Evolutionary conservation across 2,888 invertebrate genomes (phyloP).

Genomic region (Rotaria sp.): DNA sequence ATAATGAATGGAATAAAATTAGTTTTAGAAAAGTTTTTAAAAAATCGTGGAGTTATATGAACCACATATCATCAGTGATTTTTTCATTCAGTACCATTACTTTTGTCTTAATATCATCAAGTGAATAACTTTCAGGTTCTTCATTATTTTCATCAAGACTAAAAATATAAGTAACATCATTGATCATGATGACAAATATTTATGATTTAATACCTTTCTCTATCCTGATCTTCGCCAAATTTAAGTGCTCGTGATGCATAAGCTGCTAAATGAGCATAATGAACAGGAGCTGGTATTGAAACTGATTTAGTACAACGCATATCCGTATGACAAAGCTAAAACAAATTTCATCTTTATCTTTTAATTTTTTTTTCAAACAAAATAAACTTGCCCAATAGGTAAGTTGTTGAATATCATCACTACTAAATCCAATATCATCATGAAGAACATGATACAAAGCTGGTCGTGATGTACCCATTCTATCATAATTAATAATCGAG

Average conservation of each 20-base stretch:
- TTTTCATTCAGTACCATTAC: neutral
- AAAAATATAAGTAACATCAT: neutral
- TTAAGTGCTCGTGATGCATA: neutral
- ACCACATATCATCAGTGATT: neutral
- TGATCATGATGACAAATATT: neutral
- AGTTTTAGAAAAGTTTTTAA: no score
- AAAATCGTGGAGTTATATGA: no score
- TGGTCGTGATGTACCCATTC: slow-evolving; percentile 1
- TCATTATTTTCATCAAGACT: neutral
- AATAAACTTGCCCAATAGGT: slow-evolving; percentile 9
- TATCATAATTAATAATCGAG: neutral
- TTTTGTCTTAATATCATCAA: neutral
- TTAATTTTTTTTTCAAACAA: neutral
- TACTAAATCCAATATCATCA: neutral
- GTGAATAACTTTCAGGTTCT: neutral
- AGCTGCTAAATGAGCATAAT: slow-evolving; percentile 21
- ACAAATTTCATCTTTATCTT: neutral
- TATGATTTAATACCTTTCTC: neutral
- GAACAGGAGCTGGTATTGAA: neutral
- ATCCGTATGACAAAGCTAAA: neutral
- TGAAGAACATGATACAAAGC: neutral
- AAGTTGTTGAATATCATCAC: slow-evolving; percentile 4
- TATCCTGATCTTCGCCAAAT: neutral
- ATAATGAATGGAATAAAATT: no score
- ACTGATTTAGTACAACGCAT: slow-evolving; percentile 35